Conservation (phyloP, 1,140 invertebrate species). For the Platyscapa corneri region DNA sequence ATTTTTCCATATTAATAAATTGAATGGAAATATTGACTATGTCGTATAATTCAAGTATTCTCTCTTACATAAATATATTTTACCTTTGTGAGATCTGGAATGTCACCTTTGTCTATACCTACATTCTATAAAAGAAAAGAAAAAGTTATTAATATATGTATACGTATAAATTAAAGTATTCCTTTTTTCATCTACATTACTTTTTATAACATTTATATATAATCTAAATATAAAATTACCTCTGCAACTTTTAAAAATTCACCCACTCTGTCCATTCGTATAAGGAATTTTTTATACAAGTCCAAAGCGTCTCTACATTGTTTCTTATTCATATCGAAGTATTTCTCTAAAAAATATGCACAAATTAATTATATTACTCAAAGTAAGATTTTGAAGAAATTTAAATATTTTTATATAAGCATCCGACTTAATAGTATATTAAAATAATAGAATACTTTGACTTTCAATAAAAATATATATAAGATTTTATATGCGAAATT, state of each 20-base stretch:
- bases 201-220: background rate
- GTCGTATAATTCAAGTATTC: too few species aligned
- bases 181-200: background rate
- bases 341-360: constrained; percentile 84
- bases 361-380: background rate
- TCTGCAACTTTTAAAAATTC: constrained; percentile 99
- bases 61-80: constrained; percentile 1
- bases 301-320: constrained; percentile 97
- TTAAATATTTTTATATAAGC: too few species aligned
- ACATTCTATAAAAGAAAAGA: constrained; percentile 84
- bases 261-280: constrained; percentile 98
- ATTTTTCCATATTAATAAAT: too few species aligned
- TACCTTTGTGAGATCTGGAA: constrained; percentile 97
- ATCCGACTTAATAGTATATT: too few species aligned
- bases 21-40: too few species aligned
- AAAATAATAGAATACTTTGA: too few species aligned
- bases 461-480: too few species aligned
- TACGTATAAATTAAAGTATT: background rate
- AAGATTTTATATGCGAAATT: too few species aligned
- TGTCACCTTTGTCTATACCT: constrained; percentile 99
- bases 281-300: constrained; percentile 99
- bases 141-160: constrained; percentile 20
- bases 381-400: too few species aligned
- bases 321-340: constrained; percentile 99
- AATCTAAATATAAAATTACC: constrained; percentile 70